A percentile compares a stretch with the other conserved stretches of the same genome.
Evolutionary conservation across 2,113 vertebrate species (phyloP).

Genomic region (Rattus rattus): DNA sequence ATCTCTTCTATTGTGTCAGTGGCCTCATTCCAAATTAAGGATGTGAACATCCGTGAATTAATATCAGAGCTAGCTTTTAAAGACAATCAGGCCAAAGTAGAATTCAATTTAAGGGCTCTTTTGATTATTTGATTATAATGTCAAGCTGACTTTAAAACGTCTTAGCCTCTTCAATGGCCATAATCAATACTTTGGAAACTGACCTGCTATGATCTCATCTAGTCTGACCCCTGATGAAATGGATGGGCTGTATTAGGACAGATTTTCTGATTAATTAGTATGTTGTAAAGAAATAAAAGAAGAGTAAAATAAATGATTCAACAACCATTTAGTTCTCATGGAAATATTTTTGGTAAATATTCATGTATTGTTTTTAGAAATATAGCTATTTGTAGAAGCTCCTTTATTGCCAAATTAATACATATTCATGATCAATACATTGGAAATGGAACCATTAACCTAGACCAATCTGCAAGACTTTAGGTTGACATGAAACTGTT

Average conservation of each 20-base stretch:
- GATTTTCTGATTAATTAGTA: conserved; percentile 16
- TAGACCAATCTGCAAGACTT: background rate
- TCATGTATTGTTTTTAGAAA: conserved; percentile 24
- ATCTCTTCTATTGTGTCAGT: conserved; percentile 72
- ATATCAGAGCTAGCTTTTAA: conserved; percentile 72
- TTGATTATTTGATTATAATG: conserved; percentile 63
- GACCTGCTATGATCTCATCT: conserved; percentile 47
- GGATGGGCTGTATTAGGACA: background rate
- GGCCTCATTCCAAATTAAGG: conserved; percentile 77
- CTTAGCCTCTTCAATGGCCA: conserved; percentile 41
- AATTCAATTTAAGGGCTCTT: conserved; percentile 64
- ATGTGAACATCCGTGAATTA: conserved; percentile 58
- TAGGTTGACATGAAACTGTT: conserved; percentile 11
- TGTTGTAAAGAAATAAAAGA: conserved; percentile 27
- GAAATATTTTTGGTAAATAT: conserved; percentile 8
- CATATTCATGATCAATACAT: background rate
- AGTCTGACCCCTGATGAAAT: conserved; percentile 17
- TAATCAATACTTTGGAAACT: conserved; percentile 57
- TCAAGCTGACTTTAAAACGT: conserved; percentile 69
- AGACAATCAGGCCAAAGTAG: conserved; percentile 50
- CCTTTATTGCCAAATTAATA: conserved; percentile 10
- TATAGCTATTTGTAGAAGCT: background rate
- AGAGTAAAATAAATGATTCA: conserved; percentile 32
- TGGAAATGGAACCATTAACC: background rate
- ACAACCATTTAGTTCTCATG: conserved; percentile 13